phyloP scores from a whole-genome alignment of 2,888 invertebrate species.

The Apodemia duryi region DNA sequence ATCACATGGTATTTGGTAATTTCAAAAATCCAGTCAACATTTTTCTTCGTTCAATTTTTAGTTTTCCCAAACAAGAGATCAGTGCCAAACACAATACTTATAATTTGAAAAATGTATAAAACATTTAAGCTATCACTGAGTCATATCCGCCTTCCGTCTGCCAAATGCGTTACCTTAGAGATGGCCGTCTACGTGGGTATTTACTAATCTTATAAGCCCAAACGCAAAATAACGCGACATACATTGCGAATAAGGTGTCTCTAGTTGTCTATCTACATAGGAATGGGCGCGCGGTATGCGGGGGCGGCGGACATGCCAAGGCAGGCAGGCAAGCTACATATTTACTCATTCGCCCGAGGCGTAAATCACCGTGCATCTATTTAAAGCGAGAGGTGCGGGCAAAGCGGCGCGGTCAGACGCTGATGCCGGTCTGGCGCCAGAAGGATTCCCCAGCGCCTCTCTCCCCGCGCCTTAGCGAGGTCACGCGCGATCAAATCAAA shows the following conservation, averaged over 20 bases:
- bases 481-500: slow-evolving; percentile 40
- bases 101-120: not conserved
- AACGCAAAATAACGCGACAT: slow-evolving; percentile 26
- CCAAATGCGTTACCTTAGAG: slow-evolving; percentile 2
- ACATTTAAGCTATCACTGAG: not conserved
- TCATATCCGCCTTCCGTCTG: slow-evolving; percentile 1
- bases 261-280: slow-evolving; percentile 6
- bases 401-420: slow-evolving; percentile 67
- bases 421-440: slow-evolving; percentile 79
- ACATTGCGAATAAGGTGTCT: slow-evolving; percentile 27
- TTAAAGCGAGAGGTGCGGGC: slow-evolving; percentile 56
- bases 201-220: not conserved
- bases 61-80: too few species aligned
- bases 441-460: slow-evolving; percentile 78
- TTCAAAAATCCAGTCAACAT: too few species aligned
- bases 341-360: slow-evolving; percentile 75
- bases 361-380: slow-evolving; percentile 78
- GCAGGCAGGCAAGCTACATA: slow-evolving; percentile 72
- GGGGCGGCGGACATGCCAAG: slow-evolving; percentile 72
- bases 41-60: too few species aligned
- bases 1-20: too few species aligned
- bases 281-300: slow-evolving; percentile 39
- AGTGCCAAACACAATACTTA: too few species aligned
- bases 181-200: slow-evolving; percentile 5
- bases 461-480: slow-evolving; percentile 47